Conservation (phyloP, 2,113 vertebrate genomes). For the Grantiella picta region DNA sequence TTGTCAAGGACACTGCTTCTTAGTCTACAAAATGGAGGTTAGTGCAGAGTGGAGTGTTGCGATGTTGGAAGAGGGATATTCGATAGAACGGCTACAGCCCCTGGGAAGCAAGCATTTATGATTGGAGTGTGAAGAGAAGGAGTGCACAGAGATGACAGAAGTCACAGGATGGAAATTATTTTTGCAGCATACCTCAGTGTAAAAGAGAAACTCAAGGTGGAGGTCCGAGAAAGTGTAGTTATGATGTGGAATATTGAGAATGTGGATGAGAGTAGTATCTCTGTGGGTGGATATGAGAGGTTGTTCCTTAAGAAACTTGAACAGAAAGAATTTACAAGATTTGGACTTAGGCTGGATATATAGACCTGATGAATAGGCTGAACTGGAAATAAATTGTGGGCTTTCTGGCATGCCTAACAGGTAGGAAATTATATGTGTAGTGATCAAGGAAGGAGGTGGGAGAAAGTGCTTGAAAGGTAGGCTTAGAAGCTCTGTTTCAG, state of each 20-base stretch:
- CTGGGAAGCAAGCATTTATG: not conserved
- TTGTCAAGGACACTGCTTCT: not conserved
- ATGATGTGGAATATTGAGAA: not conserved
- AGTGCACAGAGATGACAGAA: not conserved
- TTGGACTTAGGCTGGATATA: not conserved
- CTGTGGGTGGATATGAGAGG: not conserved
- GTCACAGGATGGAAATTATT: not conserved
- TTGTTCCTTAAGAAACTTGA: not conserved
- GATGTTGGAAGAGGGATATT: not conserved
- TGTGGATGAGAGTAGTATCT: not conserved
- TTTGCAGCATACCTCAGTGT: not conserved
- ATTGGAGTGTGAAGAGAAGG: not conserved
- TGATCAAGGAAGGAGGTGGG: not conserved
- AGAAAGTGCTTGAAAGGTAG: not conserved
- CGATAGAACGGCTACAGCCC: rapidly evolving
- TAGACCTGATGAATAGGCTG: not conserved
- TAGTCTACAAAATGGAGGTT: not conserved
- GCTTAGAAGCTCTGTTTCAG: not conserved
- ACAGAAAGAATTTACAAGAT: not conserved
- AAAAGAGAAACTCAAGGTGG: not conserved
- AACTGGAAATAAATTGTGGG: not conserved
- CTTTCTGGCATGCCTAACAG: not conserved
- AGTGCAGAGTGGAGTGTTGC: not conserved
- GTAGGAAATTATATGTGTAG: not conserved
- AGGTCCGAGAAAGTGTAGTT: not conserved